These are phyloP conservation scores for Semotilus atromaculatus DNA, from an alignment of 2,797 vertebrate genomes.

Conservation along the genomic window DNA sequence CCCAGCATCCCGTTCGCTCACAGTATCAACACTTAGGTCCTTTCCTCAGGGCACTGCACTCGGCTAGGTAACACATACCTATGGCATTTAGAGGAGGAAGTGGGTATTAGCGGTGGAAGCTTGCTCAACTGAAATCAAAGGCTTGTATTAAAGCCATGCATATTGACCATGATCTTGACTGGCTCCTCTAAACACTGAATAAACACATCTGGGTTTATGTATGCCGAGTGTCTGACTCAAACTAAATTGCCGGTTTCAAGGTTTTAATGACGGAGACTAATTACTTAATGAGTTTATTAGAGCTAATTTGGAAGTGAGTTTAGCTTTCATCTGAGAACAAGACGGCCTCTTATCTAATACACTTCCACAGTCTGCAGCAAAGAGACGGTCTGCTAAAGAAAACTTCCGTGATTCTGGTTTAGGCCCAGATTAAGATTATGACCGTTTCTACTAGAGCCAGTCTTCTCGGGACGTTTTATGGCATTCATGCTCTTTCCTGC, in stretches of 20 bases:
- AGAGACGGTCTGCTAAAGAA: conserved; percentile 30
- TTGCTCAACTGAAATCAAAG: conserved; percentile 56
- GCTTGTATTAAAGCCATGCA: conserved; percentile 18
- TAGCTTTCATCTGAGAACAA: conserved; percentile 72
- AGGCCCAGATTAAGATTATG: conserved; percentile 6
- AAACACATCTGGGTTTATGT: conserved; percentile 70
- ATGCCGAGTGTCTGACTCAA: conserved; percentile 53
- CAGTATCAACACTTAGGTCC: conserved; percentile 72
- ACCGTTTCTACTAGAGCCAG: conserved; percentile 10
- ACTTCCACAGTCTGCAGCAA: conserved; percentile 51
- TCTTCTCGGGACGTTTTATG: conserved; percentile 70
- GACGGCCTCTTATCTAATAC: conserved; percentile 62
- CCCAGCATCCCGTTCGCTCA: conserved; percentile 73
- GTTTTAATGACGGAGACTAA: conserved; percentile 63
- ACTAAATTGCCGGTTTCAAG: conserved; percentile 69
- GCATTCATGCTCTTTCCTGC: conserved; percentile 67
- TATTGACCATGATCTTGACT: conserved; percentile 34
- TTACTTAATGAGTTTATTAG: conserved; percentile 74
- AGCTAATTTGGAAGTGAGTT: conserved; percentile 65
- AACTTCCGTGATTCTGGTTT: background rate
- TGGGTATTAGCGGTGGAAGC: conserved; percentile 64
- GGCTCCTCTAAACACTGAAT: conserved; percentile 56
- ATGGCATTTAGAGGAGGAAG: conserved; percentile 76
- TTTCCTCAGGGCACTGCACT: conserved; percentile 70
- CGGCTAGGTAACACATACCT: conserved; percentile 73